These are phyloP conservation scores for Caligus rogercresseyi DNA, from an alignment of 1,140 invertebrate species.

Conservation along the genomic window DNA sequence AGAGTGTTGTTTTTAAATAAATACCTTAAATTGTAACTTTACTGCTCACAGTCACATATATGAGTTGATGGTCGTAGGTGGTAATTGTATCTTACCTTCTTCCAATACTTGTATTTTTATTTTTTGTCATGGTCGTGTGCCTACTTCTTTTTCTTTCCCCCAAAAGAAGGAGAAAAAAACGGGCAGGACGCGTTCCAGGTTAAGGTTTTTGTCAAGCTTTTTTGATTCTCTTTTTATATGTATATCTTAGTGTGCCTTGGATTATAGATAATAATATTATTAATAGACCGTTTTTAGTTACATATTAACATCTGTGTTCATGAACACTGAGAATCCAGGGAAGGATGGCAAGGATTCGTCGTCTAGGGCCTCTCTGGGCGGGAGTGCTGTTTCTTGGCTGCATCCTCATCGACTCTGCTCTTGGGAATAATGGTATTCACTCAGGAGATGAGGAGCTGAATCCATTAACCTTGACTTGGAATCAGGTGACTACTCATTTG, in stretches of 20 bases:
- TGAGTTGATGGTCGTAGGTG: too few species aligned
- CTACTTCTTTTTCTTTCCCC: neutral
- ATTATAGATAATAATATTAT: neutral
- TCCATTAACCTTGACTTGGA: neutral
- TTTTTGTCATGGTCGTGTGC: neutral
- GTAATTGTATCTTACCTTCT: neutral
- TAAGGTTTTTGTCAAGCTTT: neutral
- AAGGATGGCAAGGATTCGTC: too few species aligned
- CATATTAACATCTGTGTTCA: neutral
- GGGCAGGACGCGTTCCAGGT: neutral
- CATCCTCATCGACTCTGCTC: neutral
- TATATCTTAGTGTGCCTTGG: neutral
- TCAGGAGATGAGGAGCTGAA: neutral
- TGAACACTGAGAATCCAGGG: too few species aligned
- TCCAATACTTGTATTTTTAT: neutral
- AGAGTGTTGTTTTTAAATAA: neutral
- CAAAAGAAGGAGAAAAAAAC: neutral
- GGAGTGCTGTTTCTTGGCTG: too few species aligned
- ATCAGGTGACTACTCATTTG: neutral
- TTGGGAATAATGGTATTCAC: neutral
- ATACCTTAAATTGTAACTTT: too few species aligned
- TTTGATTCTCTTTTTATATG: neutral
- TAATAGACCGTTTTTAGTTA: too few species aligned
- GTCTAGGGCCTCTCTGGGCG: too few species aligned
- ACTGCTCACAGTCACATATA: too few species aligned